Evolutionary conservation across 2,113 vertebrate species (phyloP).

Genomic region (Eretmochelys imbricata): DNA sequence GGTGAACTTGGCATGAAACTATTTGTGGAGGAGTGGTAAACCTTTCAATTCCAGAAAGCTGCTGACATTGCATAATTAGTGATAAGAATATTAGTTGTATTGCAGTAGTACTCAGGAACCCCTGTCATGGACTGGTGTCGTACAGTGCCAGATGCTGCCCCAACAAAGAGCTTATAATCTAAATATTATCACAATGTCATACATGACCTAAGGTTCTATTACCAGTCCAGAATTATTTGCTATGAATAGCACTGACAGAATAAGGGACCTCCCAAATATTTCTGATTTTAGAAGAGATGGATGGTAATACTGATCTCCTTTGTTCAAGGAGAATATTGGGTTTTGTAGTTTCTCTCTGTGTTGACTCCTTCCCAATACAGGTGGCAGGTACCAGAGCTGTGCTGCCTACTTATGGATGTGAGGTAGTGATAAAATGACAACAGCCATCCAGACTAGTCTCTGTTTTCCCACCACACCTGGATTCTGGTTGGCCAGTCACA

Average conservation of each 20-base stretch:
- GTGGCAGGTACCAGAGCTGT: neutral
- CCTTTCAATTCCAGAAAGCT: neutral
- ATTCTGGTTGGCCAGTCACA: neutral
- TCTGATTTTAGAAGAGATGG: neutral
- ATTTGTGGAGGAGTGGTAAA: neutral
- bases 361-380: neutral
- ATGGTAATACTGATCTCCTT: neutral
- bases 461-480: neutral
- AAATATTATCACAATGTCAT: neutral
- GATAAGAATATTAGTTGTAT: neutral
- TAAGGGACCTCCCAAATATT: neutral
- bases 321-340: neutral
- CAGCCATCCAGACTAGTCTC: neutral
- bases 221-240: neutral
- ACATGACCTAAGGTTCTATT: neutral
- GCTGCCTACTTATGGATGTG: neutral
- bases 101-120: neutral
- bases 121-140: neutral
- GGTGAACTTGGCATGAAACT: neutral
- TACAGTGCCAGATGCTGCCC: neutral
- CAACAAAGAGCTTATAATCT: neutral
- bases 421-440: neutral
- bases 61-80: rapidly evolving
- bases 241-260: neutral
- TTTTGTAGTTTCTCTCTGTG: neutral